These are phyloP conservation scores for Sebastes schlegelii DNA, from an alignment of 2,113 vertebrate species.

Conservation along the genomic window DNA sequence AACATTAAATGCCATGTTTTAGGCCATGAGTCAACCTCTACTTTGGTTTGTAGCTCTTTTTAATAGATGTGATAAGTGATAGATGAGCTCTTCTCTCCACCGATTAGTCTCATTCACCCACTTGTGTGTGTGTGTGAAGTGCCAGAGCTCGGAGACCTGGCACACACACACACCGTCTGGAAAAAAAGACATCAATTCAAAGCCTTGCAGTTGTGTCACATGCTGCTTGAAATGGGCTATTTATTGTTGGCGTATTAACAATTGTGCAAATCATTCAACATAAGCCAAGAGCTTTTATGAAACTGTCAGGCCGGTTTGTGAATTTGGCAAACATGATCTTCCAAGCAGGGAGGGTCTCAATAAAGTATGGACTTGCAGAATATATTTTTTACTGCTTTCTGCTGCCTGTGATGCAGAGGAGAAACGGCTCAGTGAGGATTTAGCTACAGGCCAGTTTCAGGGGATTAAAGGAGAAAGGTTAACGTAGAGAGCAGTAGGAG, in stretches of 20 bases:
- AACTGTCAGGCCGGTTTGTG: neutral
- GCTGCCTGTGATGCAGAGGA: neutral
- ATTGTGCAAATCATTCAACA: neutral
- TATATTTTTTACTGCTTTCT: neutral
- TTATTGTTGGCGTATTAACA: neutral
- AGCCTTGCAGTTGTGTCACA: neutral
- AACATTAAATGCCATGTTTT: no score
- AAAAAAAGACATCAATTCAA: neutral
- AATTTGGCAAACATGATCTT: neutral
- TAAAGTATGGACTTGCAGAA: conserved; percentile 2
- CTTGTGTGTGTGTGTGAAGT: no score
- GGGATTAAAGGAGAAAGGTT: neutral
- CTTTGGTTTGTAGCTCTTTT: no score
- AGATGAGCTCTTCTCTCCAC: no score
- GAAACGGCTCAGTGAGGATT: neutral
- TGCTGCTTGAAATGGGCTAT: neutral
- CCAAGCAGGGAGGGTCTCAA: neutral
- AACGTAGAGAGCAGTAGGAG: neutral
- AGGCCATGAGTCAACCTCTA: no score
- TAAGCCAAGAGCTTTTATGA: neutral
- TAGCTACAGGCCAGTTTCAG: conserved; percentile 1
- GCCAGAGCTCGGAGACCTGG: neutral
- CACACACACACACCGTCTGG: neutral
- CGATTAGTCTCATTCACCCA: no score
- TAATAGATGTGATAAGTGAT: no score